Evolutionary conservation across 1,140 invertebrate genomes (phyloP).

Genomic region (Brachionus calyciflorus): DNA sequence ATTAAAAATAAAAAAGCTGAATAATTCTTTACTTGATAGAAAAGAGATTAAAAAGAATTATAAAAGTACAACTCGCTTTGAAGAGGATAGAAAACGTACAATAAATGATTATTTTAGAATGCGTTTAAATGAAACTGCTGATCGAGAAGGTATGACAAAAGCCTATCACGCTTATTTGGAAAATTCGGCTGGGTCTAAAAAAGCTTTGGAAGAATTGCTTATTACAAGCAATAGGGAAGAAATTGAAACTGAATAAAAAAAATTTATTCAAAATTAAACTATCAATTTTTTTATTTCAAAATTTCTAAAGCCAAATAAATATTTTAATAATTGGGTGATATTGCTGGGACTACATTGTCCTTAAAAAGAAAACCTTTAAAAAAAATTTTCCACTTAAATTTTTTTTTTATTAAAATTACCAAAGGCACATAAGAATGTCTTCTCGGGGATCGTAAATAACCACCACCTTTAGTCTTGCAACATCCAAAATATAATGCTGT

Average conservation of each 20-base stretch:
- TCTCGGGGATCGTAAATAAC: not conserved
- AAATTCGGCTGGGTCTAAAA: constrained; percentile 46
- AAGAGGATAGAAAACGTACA: constrained; percentile 41
- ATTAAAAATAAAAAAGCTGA: not conserved
- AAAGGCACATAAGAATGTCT: not conserved
- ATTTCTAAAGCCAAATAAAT: not conserved
- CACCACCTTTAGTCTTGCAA: constrained; percentile 4
- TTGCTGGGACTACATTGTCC: not conserved
- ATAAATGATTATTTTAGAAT: constrained; percentile 45
- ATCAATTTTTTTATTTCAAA: not conserved
- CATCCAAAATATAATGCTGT: not conserved
- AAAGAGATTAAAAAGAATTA: constrained; percentile 38
- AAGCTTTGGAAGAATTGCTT: constrained; percentile 35
- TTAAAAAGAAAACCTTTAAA: not conserved
- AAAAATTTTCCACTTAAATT: not conserved
- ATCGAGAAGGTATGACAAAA: constrained; percentile 2
- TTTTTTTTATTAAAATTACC: not conserved
- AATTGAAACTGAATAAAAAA: not conserved
- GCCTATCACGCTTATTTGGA: constrained; percentile 46
- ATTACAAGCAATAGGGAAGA: not conserved
- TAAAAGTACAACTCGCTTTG: constrained; percentile 2
- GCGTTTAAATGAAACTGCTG: constrained; percentile 18
- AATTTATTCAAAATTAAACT: constrained; percentile 9
- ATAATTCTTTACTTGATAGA: not conserved
- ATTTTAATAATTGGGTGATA: not conserved